A percentile compares a stretch with the other conserved stretches of the same genome.
phyloP scores from a whole-genome alignment of 2,797 vertebrate species.

The Catostomus latipinnis region DNA sequence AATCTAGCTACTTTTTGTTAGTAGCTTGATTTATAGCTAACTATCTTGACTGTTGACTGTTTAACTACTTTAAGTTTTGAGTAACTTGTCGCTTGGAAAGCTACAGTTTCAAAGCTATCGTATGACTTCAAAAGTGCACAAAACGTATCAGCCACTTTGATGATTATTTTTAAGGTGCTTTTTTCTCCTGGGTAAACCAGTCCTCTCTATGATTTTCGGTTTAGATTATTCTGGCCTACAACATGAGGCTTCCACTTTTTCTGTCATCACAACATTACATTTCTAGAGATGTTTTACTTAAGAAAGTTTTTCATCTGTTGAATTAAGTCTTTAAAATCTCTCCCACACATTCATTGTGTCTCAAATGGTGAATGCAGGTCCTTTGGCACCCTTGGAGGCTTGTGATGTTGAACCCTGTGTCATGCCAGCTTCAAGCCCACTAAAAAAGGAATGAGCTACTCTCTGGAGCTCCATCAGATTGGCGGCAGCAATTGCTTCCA shows the following conservation, averaged over 20 bases:
- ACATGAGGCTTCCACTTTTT: conserved; percentile 28
- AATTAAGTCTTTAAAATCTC: conserved; percentile 47
- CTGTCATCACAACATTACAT: conserved; percentile 47
- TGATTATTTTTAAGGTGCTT: too few relatives aligned
- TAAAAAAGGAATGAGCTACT: conserved; percentile 67
- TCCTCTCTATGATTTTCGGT: conserved; percentile 22
- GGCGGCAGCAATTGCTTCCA: conserved; percentile 50
- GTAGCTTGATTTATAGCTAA: too few relatives aligned
- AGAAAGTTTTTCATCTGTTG: conserved; percentile 12
- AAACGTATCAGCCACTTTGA: not conserved
- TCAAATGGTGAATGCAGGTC: conserved; percentile 33
- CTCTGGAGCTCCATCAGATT: conserved; percentile 58
- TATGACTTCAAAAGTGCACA: not conserved
- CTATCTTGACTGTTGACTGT: too few relatives aligned
- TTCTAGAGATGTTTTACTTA: conserved; percentile 37
- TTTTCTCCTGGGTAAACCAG: not conserved
- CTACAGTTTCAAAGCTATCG: too few relatives aligned
- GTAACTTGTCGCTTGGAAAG: too few relatives aligned
- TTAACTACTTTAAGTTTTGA: too few relatives aligned
- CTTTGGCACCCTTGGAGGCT: conserved; percentile 44
- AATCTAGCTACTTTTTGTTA: too few relatives aligned
- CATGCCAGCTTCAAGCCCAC: conserved; percentile 54
- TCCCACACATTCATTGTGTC: conserved; percentile 17
- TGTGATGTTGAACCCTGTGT: conserved; percentile 43
- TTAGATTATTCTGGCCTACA: conserved; percentile 30